Conservation (phyloP, 2,797 vertebrate species). For the Eleutherodactylus coqui region DNA sequence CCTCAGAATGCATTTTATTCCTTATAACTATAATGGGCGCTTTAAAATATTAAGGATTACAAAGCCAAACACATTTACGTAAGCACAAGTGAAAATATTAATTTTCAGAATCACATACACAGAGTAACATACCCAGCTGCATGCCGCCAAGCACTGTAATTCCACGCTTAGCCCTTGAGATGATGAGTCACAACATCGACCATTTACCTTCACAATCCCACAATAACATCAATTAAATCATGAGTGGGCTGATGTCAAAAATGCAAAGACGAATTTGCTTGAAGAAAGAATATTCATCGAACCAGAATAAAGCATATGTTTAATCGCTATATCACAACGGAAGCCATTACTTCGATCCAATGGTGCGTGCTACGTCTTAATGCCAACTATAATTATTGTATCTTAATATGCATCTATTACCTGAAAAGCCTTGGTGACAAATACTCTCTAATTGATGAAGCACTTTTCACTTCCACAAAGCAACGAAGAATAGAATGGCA, state of each 20-base stretch:
- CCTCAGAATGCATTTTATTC: background rate
- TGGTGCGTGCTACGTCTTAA: background rate
- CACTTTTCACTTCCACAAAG: background rate
- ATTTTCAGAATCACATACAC: slow-evolving; percentile 3
- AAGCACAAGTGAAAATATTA: slow-evolving; percentile 3
- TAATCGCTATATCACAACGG: slow-evolving; percentile 8
- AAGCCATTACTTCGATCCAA: slow-evolving; percentile 31
- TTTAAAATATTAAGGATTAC: slow-evolving; percentile 31
- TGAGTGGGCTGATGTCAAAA: slow-evolving; percentile 33
- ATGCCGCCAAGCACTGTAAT: background rate
- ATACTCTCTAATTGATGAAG: background rate
- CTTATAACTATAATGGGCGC: background rate
- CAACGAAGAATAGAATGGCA: background rate
- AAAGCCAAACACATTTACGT: slow-evolving; percentile 23
- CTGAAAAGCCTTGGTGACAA: slow-evolving; percentile 32
- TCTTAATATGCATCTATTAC: slow-evolving; percentile 44
- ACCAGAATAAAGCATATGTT: slow-evolving; percentile 1
- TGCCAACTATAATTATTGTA: slow-evolving; percentile 41
- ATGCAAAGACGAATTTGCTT: background rate
- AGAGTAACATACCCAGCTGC: slow-evolving; percentile 5
- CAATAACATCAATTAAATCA: slow-evolving; percentile 50
- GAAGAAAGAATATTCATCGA: slow-evolving; percentile 11
- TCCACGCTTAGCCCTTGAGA: slow-evolving; percentile 5
- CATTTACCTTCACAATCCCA: slow-evolving; percentile 10
- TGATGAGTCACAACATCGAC: slow-evolving; percentile 44